Conservation (phyloP, 2,113 vertebrate species). For the Melanerpes aurifrons region DNA sequence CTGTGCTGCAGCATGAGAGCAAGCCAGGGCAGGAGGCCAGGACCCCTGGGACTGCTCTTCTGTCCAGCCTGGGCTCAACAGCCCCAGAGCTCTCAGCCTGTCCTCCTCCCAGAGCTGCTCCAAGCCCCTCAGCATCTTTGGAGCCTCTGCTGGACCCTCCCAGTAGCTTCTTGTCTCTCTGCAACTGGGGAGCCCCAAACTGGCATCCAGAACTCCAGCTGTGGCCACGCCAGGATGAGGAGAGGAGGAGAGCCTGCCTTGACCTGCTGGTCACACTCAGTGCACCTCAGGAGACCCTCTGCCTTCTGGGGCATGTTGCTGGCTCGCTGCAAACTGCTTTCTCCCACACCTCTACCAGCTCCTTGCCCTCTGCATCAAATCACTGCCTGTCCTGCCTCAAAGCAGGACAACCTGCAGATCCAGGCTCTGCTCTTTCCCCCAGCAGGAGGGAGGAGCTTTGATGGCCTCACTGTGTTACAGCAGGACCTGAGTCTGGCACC, state of each 20-base stretch:
- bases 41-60: no score
- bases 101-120: neutral
- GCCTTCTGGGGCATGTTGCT: neutral
- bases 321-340: neutral
- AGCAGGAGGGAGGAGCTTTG: neutral
- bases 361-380: neutral
- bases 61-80: neutral
- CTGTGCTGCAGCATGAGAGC: accelerated
- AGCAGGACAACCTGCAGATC: neutral
- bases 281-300: neutral
- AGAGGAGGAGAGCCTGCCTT: neutral
- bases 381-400: neutral
- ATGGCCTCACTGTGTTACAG: neutral
- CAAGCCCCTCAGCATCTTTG: neutral
- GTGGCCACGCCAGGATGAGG: neutral
- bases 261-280: neutral
- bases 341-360: neutral
- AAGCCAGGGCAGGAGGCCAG: no score
- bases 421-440: neutral
- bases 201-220: neutral
- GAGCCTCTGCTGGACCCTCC: neutral
- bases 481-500: neutral
- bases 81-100: neutral
- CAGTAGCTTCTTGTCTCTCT: neutral
- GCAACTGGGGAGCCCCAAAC: neutral